phyloP scores from a whole-genome alignment of 53 echinoderm and acorn worm species.

The Hippasteria phrygiana region DNA sequence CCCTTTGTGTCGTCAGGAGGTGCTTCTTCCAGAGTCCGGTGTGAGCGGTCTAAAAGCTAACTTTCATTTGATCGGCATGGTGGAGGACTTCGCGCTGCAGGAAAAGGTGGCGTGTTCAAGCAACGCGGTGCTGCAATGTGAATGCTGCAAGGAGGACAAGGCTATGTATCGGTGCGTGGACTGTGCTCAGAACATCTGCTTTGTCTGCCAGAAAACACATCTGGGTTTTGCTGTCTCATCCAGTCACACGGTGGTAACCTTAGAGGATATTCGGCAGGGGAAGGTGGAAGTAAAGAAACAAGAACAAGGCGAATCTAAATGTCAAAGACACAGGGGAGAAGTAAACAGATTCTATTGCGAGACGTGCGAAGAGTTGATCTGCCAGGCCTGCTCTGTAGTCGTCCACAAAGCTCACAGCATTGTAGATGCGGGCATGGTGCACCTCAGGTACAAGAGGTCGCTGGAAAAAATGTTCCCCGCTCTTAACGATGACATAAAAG shows the following conservation, averaged over 20 bases:
- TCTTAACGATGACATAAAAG: neutral
- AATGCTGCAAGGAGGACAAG: neutral
- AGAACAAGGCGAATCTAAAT: neutral
- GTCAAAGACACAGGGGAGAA: neutral
- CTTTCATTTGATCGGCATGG: neutral
- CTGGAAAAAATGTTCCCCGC: neutral
- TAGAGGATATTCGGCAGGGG: neutral
- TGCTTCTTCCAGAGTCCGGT: neutral
- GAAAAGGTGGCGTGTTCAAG: neutral
- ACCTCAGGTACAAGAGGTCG: neutral
- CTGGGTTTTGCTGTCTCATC: neutral
- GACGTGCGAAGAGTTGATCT: constrained; percentile 58
- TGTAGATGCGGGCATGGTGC: neutral
- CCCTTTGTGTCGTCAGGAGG: neutral
- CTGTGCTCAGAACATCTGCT: neutral
- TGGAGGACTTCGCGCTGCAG: neutral
- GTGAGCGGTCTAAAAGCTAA: neutral
- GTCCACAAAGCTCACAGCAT: constrained; percentile 39
- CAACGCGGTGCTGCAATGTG: neutral
- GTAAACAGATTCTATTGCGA: constrained; percentile 41
- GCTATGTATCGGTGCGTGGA: neutral
- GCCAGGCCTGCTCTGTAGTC: constrained; percentile 61
- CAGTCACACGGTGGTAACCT: neutral
- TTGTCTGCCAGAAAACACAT: neutral
- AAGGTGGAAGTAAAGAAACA: neutral